Evolutionary conservation across 2,797 vertebrate genomes (phyloP).

Genomic region (Simalia tracyae): DNA sequence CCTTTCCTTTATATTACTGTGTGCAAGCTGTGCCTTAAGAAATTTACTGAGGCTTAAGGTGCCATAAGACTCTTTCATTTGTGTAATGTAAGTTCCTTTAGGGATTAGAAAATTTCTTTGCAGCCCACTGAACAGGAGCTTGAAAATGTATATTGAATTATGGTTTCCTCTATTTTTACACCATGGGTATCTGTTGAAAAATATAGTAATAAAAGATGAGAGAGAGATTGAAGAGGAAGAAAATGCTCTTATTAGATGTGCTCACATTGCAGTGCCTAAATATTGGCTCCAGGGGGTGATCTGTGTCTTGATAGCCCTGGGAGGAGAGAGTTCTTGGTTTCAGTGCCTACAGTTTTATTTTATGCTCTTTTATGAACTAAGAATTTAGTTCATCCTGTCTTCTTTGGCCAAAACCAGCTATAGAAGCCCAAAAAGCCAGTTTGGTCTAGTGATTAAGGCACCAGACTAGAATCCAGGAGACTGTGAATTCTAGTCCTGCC

Average conservation of each 20-base stretch:
- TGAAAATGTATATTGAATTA: background rate
- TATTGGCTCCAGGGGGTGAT: constrained; percentile 4
- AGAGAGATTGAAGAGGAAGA: background rate
- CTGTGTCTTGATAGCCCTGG: background rate
- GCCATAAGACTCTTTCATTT: background rate
- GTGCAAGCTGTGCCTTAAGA: background rate
- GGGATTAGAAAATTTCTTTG: background rate
- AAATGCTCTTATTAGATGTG: background rate
- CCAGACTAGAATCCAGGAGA: too few species aligned
- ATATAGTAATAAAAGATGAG: background rate
- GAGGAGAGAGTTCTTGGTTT: background rate
- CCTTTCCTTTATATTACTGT: background rate
- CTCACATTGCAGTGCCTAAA: background rate
- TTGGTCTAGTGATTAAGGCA: too few species aligned
- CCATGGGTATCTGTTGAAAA: background rate
- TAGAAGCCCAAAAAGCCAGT: background rate
- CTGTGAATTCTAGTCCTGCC: too few species aligned
- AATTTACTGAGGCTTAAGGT: background rate
- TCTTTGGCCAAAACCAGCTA: background rate
- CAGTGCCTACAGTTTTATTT: background rate
- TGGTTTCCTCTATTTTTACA: background rate
- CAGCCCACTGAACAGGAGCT: background rate
- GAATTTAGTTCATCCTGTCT: background rate
- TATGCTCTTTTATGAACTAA: background rate
- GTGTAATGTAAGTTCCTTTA: background rate